A percentile compares a stretch with the other conserved stretches of the same genome.
Evolutionary conservation across 2,113 vertebrate species (phyloP).

Genomic region (Natator depressus): DNA sequence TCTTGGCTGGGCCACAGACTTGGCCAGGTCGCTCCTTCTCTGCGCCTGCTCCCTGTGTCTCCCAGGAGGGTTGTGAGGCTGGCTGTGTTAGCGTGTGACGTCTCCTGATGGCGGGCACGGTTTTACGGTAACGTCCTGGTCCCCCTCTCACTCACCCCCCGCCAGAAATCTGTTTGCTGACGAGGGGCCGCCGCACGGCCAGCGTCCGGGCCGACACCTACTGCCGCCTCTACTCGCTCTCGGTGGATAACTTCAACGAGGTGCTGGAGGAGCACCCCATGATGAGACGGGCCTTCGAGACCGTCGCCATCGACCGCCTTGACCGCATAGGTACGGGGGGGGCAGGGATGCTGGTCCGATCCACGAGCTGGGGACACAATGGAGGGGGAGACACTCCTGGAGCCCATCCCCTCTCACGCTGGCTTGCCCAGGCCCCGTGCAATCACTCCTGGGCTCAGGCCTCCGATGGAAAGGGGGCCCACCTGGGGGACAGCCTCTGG

Average conservation of each 20-base stretch:
- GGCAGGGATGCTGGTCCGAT: background rate
- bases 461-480: no score
- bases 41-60: background rate
- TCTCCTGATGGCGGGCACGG: rapidly evolving
- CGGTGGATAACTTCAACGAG: slow-evolving; percentile 98
- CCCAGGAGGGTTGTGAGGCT: background rate
- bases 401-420: background rate
- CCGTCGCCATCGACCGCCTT: slow-evolving; percentile 95
- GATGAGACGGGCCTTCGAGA: slow-evolving; percentile 98
- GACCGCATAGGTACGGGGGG: slow-evolving; percentile 90
- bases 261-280: slow-evolving; percentile 98
- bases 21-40: background rate
- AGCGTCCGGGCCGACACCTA: slow-evolving; percentile 95
- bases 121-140: background rate
- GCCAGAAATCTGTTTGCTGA: slow-evolving; percentile 96
- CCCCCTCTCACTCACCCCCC: background rate
- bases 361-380: rapidly evolving
- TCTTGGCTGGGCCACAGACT: background rate
- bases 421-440: no score
- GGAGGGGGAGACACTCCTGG: rapidly evolving
- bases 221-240: slow-evolving; percentile 95
- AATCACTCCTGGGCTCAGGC: background rate
- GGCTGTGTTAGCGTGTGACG: background rate
- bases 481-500: no score
- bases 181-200: slow-evolving; percentile 92